Evolutionary conservation across 2,113 vertebrate species (phyloP).

Genomic region (Python bivittatus): DNA sequence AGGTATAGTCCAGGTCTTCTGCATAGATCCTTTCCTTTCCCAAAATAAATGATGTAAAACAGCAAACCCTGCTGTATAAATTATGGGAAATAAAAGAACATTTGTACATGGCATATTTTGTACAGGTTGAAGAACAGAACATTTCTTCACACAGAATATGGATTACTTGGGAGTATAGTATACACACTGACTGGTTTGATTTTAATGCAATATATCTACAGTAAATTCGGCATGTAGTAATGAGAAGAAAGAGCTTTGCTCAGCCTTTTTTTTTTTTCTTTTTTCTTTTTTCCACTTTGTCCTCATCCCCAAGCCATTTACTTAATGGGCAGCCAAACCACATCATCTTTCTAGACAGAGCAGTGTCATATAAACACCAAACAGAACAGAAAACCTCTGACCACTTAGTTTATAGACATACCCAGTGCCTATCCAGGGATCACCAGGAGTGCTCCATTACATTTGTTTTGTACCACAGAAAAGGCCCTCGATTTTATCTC

Average conservation of each 20-base stretch:
- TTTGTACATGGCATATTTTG: not conserved
- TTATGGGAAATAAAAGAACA: not conserved
- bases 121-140: not conserved
- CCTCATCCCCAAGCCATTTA: not conserved
- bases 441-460: not conserved
- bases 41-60: not conserved
- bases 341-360: not conserved
- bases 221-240: not conserved
- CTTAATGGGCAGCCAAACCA: not conserved
- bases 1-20: not conserved
- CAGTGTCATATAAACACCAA: not conserved
- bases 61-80: not conserved
- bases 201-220: not conserved
- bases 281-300: not conserved
- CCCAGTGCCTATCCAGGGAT: no score
- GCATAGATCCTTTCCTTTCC: not conserved
- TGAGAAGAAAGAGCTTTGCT: not conserved
- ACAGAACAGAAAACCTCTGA: not conserved
- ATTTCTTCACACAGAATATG: not conserved
- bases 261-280: not conserved
- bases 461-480: not conserved
- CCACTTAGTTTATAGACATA: not conserved
- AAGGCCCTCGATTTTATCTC: not conserved
- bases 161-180: not conserved
- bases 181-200: not conserved